These are phyloP conservation scores for Orestias chungarensis DNA, from an alignment of 2,797 vertebrate species.

Conservation along the genomic window DNA sequence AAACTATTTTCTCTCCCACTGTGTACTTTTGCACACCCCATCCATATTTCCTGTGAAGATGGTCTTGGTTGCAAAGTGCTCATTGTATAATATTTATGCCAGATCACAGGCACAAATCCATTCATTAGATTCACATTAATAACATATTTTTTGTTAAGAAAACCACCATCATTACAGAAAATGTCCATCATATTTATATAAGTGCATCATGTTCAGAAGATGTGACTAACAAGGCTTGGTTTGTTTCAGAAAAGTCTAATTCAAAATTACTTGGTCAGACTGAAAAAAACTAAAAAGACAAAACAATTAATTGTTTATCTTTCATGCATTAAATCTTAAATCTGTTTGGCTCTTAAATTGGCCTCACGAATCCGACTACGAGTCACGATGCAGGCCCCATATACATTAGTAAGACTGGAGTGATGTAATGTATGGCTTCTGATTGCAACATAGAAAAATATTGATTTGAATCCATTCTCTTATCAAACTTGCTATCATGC, in stretches of 20 bases:
- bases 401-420: not conserved
- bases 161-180: not conserved
- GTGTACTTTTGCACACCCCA: not conserved
- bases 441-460: not conserved
- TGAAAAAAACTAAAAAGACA: not conserved
- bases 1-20: not conserved
- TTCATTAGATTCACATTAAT: no score
- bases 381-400: not conserved
- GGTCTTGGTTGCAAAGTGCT: not conserved
- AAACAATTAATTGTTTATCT: not conserved
- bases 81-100: no score
- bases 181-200: not conserved
- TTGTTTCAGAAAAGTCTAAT: not conserved
- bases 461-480: conserved; percentile 1
- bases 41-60: not conserved
- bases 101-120: not conserved
- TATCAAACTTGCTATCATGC: not conserved
- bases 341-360: not conserved
- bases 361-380: not conserved
- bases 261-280: not conserved
- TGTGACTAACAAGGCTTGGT: not conserved
- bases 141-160: not conserved
- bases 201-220: not conserved
- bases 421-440: not conserved
- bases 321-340: not conserved